A percentile compares a stretch with the other conserved stretches of the same genome.
These are phyloP conservation scores for Boleophthalmus pectinirostris DNA, from an alignment of 2,113 vertebrate species.

Conservation along the genomic window DNA sequence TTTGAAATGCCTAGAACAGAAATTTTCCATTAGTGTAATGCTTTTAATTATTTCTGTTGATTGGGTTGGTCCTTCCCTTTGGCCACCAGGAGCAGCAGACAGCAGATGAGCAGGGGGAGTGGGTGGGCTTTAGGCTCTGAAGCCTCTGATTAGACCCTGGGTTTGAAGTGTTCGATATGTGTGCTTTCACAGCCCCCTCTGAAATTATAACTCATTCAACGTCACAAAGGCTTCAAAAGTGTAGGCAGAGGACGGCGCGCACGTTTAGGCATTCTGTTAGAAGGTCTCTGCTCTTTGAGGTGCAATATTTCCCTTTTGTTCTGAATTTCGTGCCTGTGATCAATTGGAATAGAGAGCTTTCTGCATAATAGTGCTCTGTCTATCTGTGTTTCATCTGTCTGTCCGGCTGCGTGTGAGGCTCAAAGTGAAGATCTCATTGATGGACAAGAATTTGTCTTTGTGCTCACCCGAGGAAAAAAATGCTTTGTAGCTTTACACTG, in stretches of 20 bases:
- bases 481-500: slow-evolving; percentile 20
- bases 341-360: slow-evolving; percentile 38
- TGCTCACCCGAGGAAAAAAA: slow-evolving; percentile 35
- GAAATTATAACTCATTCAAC: slow-evolving; percentile 52
- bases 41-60: slow-evolving; percentile 9
- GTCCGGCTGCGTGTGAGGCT: slow-evolving; percentile 31
- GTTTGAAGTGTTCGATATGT: slow-evolving; percentile 63
- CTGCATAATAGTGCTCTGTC: slow-evolving; percentile 49
- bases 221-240: slow-evolving; percentile 60
- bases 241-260: slow-evolving; percentile 47
- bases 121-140: slow-evolving; percentile 63
- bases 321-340: slow-evolving; percentile 63
- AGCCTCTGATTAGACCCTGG: slow-evolving; percentile 68
- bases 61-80: background rate
- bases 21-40: background rate
- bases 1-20: background rate
- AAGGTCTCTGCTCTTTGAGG: slow-evolving; percentile 62
- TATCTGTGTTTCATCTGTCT: slow-evolving; percentile 32
- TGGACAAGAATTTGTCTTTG: slow-evolving; percentile 29
- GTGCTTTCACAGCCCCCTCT: slow-evolving; percentile 24
- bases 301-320: slow-evolving; percentile 68
- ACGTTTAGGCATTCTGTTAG: slow-evolving; percentile 67
- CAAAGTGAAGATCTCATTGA: slow-evolving; percentile 28
- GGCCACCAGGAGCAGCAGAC: slow-evolving; percentile 9
- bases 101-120: slow-evolving; percentile 52